Percentiles rank a stretch among this genome's conserved stretches.
Evolutionary conservation across 2,888 invertebrate species (phyloP).

Genomic region (Leistus spinibarbis): DNA sequence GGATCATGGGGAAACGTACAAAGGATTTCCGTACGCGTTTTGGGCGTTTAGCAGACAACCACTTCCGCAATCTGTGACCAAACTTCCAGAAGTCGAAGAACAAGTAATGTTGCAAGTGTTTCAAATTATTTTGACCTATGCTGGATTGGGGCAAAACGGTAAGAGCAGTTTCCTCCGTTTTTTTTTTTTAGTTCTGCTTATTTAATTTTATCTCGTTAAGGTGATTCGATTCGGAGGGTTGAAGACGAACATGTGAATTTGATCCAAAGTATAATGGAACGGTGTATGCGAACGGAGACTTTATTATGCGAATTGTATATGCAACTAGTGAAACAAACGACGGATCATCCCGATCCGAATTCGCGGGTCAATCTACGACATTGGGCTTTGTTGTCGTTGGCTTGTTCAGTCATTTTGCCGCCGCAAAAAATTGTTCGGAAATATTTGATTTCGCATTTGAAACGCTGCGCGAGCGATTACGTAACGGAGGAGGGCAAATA

Average conservation of each 20-base stretch:
- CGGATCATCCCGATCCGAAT: slow-evolving; percentile 88
- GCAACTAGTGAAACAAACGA: slow-evolving; percentile 90
- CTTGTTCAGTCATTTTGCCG: slow-evolving; percentile 83
- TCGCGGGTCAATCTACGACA: slow-evolving; percentile 86
- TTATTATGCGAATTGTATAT: slow-evolving; percentile 88
- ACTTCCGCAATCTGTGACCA: slow-evolving; percentile 81
- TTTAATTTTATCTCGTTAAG: slow-evolving; percentile 49
- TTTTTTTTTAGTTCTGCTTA: neutral
- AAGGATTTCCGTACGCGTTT: slow-evolving; percentile 83
- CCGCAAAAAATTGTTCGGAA: slow-evolving; percentile 84
- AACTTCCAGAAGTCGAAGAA: slow-evolving; percentile 85
- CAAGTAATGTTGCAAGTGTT: slow-evolving; percentile 87
- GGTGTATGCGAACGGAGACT: slow-evolving; percentile 88
- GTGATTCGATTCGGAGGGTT: slow-evolving; percentile 70
- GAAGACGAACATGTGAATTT: slow-evolving; percentile 89
- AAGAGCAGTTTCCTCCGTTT: slow-evolving; percentile 42
- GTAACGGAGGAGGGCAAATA: slow-evolving; percentile 94
- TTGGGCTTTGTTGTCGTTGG: slow-evolving; percentile 86
- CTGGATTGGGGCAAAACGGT: slow-evolving; percentile 78
- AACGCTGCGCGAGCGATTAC: slow-evolving; percentile 85
- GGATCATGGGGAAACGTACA: slow-evolving; percentile 82
- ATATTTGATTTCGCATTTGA: slow-evolving; percentile 87
- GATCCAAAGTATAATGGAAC: slow-evolving; percentile 87
- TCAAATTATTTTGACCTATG: slow-evolving; percentile 86
- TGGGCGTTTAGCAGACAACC: slow-evolving; percentile 89